Percentiles rank a stretch among this genome's conserved stretches.
These are phyloP conservation scores for Glomeris marginata DNA, from an alignment of 2,888 invertebrate genomes.

Conservation along the genomic window DNA sequence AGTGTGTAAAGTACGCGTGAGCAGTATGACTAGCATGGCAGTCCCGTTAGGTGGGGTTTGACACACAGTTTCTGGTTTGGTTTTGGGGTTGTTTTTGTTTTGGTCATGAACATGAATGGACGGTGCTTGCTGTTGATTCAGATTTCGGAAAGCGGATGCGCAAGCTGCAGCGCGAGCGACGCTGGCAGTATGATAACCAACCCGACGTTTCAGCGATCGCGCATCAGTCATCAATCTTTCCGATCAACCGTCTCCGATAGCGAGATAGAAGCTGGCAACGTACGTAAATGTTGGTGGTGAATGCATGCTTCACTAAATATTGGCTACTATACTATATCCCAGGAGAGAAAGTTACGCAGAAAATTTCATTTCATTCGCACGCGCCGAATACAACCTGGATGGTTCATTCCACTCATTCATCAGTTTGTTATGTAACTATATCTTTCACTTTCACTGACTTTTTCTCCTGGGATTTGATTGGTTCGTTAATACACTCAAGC, in stretches of 20 bases:
- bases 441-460: no score
- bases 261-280: constrained; percentile 77
- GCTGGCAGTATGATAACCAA: constrained; percentile 68
- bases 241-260: constrained; percentile 88
- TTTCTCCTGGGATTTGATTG: no score
- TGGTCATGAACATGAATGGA: neutral
- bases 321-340: no score
- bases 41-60: neutral
- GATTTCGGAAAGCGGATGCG: constrained; percentile 16
- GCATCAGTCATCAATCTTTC: constrained; percentile 48
- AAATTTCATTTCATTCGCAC: no score
- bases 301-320: no score
- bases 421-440: no score
- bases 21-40: no score
- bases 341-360: no score
- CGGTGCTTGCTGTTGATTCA: neutral
- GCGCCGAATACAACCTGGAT: no score
- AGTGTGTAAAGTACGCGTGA: constrained; percentile 23
- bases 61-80: constrained; percentile 1
- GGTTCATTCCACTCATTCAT: no score
- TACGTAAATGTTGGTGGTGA: constrained; percentile 42
- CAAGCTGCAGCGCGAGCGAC: constrained; percentile 32
- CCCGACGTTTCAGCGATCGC: constrained; percentile 54
- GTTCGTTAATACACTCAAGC: no score
- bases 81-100: constrained; percentile 11